Evolutionary conservation across 2,113 vertebrate genomes (phyloP).

Genomic region (Lamprotornis superbus): DNA sequence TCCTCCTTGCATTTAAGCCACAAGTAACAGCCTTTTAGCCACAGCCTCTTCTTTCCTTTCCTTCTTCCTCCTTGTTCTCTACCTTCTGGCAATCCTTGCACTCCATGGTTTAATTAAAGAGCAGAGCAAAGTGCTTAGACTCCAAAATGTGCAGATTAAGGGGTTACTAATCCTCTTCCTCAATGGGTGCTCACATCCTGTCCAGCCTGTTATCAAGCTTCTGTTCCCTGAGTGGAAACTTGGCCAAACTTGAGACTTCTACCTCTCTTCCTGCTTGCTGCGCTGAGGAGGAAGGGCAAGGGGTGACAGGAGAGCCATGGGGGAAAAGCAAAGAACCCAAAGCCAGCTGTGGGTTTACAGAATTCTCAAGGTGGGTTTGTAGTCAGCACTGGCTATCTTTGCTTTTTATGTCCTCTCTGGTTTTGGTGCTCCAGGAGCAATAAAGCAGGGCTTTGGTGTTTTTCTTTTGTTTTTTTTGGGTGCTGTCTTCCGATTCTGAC

Average conservation of each 20-base stretch:
- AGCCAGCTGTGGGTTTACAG: background rate
- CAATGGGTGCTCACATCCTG: constrained; percentile 21
- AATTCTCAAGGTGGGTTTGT: background rate
- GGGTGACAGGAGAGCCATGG: background rate
- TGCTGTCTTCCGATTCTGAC: background rate
- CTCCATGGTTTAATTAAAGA: constrained; percentile 43
- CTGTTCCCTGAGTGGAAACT: constrained; percentile 3
- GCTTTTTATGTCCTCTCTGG: background rate
- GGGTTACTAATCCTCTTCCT: constrained; percentile 35
- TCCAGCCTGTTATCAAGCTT: background rate
- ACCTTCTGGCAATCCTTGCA: constrained; percentile 8
- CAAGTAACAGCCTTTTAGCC: background rate
- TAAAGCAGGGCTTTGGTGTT: background rate
- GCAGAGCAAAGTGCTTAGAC: background rate
- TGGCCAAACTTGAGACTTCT: background rate
- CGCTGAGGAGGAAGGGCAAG: rapidly evolving
- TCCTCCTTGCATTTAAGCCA: background rate
- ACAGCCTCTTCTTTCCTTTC: background rate
- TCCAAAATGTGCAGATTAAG: constrained; percentile 32
- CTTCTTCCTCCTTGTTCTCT: background rate
- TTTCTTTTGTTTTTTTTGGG: background rate
- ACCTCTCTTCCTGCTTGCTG: background rate
- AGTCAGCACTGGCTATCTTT: background rate
- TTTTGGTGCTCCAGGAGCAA: background rate
- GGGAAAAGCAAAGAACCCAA: background rate